Evolutionary conservation across 2,888 invertebrate genomes (phyloP).

Genomic region (Uloborus plumipes): DNA sequence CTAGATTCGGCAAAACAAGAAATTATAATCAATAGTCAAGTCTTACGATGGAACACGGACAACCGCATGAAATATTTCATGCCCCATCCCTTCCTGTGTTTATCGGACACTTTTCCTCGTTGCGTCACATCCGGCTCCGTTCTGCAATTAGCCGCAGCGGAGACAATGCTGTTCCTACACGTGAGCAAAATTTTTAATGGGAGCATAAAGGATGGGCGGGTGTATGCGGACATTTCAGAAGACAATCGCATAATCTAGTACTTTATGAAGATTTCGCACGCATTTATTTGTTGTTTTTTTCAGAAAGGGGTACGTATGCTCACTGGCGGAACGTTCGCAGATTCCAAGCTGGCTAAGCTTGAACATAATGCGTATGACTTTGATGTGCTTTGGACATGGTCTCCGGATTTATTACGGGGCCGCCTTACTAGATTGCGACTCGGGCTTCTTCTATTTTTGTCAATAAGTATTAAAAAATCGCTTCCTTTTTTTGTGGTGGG

Average conservation of each 20-base stretch:
- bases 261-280: slow-evolving; percentile 20
- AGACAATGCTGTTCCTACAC: slow-evolving; percentile 22
- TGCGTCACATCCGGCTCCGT: slow-evolving; percentile 52
- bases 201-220: background rate
- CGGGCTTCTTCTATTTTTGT: too few species aligned
- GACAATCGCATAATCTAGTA: background rate
- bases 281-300: slow-evolving; percentile 2
- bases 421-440: too few species aligned
- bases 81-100: slow-evolving; percentile 40
- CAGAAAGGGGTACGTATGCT: slow-evolving; percentile 9
- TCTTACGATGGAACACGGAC: too few species aligned
- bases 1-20: slow-evolving; percentile 4
- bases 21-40: background rate
- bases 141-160: slow-evolving; percentile 34
- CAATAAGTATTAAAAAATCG: too few species aligned
- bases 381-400: too few species aligned
- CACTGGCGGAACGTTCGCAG: slow-evolving; percentile 6
- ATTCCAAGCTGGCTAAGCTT: background rate
- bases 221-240: background rate
- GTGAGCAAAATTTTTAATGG: slow-evolving; percentile 55
- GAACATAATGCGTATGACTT: too few species aligned
- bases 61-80: too few species aligned
- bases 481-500: too few species aligned
- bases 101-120: slow-evolving; percentile 45
- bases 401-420: too few species aligned